These are phyloP conservation scores for Cyrtorhinus lividipennis DNA, from an alignment of 1,140 invertebrate genomes.

Conservation along the genomic window DNA sequence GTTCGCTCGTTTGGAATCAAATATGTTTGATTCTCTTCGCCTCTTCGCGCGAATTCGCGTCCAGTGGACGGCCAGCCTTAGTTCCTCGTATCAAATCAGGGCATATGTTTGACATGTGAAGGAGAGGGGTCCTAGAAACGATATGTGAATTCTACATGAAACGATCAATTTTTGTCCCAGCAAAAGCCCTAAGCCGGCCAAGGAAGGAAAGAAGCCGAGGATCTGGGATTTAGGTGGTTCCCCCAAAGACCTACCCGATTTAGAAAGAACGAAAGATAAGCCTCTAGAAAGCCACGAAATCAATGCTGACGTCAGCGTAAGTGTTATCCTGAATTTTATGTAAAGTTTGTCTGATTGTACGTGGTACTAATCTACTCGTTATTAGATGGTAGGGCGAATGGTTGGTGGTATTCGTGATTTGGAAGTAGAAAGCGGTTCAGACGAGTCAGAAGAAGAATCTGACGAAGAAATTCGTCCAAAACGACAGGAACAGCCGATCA, in stretches of 20 bases:
- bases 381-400: constrained; percentile 69
- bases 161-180: constrained; percentile 33
- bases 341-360: neutral
- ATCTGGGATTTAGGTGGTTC: constrained; percentile 79
- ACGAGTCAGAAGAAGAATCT: constrained; percentile 32
- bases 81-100: no score
- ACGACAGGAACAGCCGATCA: constrained; percentile 31
- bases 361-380: constrained; percentile 25
- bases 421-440: constrained; percentile 39
- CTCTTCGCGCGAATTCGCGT: no score
- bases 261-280: constrained; percentile 75
- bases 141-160: no score
- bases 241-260: constrained; percentile 53
- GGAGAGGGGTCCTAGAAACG: no score
- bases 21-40: no score
- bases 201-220: constrained; percentile 73
- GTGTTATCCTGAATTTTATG: constrained; percentile 11
- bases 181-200: constrained; percentile 52
- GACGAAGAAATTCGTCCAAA: constrained; percentile 25
- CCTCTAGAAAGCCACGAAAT: constrained; percentile 42
- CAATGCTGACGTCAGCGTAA: constrained; percentile 47
- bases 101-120: no score
- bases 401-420: constrained; percentile 53
- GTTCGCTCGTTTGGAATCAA: no score
- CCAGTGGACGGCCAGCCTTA: no score